Evolutionary conservation across 2,113 vertebrate genomes (phyloP).

Genomic region (Redunca redunca): DNA sequence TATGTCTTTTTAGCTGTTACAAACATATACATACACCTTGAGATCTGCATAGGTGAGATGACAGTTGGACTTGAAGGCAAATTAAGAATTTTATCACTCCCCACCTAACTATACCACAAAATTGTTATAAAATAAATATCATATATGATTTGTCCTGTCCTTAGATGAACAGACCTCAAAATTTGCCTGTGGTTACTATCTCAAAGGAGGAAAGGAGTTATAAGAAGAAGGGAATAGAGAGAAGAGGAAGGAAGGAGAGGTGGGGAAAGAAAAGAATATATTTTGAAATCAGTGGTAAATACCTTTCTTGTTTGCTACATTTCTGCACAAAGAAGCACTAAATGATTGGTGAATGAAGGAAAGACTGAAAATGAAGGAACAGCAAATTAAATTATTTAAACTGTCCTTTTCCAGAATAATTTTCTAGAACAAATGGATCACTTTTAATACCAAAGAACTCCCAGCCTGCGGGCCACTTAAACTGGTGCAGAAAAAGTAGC

Average conservation of each 20-base stretch:
- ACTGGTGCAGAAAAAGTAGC: neutral
- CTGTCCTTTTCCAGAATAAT: neutral
- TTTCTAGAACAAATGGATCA: conserved; percentile 23
- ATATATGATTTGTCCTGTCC: neutral
- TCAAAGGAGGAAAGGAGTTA: neutral
- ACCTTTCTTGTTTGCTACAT: neutral
- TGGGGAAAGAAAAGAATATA: neutral
- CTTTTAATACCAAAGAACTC: neutral
- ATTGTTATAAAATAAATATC: neutral
- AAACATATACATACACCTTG: neutral
- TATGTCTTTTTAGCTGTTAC: neutral
- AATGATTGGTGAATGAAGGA: neutral
- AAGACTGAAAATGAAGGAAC: neutral
- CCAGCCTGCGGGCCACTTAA: neutral
- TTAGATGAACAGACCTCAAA: neutral
- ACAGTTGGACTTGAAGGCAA: conserved; percentile 6
- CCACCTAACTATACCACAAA: neutral
- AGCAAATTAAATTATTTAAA: neutral
- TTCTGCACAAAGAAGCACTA: neutral
- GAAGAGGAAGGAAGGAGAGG: neutral
- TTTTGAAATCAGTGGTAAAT: neutral
- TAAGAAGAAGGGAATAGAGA: neutral
- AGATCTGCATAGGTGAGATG: neutral
- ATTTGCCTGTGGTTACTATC: neutral
- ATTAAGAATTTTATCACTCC: neutral